These are phyloP conservation scores for Chauna torquata DNA, from an alignment of 2,113 vertebrate species.

Conservation along the genomic window DNA sequence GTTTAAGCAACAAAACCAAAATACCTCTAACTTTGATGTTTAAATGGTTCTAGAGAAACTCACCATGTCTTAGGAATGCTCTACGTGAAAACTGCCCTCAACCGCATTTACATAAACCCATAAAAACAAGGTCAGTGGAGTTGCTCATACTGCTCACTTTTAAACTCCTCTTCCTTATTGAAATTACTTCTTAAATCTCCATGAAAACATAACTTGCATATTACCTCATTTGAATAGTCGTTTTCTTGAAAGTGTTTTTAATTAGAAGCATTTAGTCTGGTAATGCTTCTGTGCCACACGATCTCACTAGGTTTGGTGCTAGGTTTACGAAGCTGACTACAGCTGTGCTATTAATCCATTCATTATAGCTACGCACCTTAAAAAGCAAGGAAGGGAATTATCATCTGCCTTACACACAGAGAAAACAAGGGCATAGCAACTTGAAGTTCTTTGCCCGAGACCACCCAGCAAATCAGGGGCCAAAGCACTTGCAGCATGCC, in stretches of 20 bases:
- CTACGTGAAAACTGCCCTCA: not conserved
- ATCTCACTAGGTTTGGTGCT: not conserved
- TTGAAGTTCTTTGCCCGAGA: not conserved
- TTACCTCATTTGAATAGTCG: not conserved
- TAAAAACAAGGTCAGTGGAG: not conserved
- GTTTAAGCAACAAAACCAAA: not conserved
- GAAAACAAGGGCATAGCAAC: not conserved
- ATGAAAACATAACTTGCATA: not conserved
- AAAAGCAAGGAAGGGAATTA: not conserved
- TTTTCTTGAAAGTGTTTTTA: not conserved
- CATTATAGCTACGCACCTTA: not conserved
- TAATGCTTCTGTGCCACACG: not conserved
- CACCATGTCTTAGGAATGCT: not conserved
- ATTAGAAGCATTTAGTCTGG: not conserved
- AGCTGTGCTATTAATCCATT: not conserved
- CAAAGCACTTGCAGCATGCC: fast-evolving
- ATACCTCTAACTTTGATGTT: not conserved
- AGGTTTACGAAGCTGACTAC: not conserved
- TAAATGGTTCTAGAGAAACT: not conserved
- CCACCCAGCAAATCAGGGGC: not conserved
- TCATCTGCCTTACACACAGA: fast-evolving
- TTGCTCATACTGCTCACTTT: not conserved
- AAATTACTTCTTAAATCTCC: not conserved
- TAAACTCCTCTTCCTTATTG: not conserved
- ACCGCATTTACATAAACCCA: not conserved